phyloP scores from a whole-genome alignment of 2,888 invertebrate species.

The Watsonalla cultraria region DNA sequence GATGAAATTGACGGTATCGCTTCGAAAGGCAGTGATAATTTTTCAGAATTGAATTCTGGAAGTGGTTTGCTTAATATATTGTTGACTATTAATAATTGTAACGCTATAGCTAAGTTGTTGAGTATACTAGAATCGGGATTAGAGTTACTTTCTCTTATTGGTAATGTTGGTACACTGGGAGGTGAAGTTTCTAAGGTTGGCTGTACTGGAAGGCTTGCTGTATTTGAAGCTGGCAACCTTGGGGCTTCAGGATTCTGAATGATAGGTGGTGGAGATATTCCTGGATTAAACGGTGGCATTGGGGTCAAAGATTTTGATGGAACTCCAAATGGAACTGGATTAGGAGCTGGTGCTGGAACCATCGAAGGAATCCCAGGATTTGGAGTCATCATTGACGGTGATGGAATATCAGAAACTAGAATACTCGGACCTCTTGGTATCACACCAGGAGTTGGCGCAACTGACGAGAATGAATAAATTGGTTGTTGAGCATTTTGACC shows the following conservation, averaged over 20 bases:
- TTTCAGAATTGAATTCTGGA: slow-evolving; percentile 12
- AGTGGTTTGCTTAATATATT: slow-evolving; percentile 48
- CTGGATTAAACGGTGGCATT: neutral
- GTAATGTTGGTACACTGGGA: slow-evolving; percentile 1
- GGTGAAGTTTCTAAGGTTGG: slow-evolving; percentile 3
- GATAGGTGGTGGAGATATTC: neutral
- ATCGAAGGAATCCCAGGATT: neutral
- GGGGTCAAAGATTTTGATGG: neutral
- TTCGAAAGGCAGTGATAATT: slow-evolving; percentile 4
- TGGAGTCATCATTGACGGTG: neutral
- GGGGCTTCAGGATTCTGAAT: neutral
- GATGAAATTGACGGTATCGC: neutral
- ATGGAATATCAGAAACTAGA: too few relatives aligned
- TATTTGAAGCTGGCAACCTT: neutral
- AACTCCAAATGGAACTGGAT: too few relatives aligned
- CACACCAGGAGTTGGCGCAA: neutral
- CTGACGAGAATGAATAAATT: neutral
- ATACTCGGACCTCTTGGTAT: neutral
- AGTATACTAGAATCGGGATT: slow-evolving; percentile 45
- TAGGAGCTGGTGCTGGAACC: too few relatives aligned
- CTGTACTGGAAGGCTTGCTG: neutral
- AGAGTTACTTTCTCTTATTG: neutral
- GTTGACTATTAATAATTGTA: slow-evolving; percentile 56
- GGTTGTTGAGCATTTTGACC: neutral
- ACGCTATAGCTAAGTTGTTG: slow-evolving; percentile 61